Evolutionary conservation across 2,113 vertebrate genomes (phyloP).

Genomic region (Martes martes): DNA sequence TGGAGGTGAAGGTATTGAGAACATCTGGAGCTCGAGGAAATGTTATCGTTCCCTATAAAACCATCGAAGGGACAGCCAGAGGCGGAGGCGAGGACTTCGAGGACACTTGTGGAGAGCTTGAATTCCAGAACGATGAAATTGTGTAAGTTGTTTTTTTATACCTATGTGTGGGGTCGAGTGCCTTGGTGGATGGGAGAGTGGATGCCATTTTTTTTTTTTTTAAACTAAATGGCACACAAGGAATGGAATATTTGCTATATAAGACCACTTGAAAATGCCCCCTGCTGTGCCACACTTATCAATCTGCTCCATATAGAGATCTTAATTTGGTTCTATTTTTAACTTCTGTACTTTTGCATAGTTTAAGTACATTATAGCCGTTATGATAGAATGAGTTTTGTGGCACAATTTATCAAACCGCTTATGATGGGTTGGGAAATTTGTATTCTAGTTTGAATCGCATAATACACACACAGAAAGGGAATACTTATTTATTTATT

Average conservation of each 20-base stretch:
- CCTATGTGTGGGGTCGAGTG: not conserved
- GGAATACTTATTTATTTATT: not conserved
- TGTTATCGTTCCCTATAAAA: conserved; percentile 95
- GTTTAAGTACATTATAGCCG: not conserved
- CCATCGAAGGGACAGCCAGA: conserved; percentile 91
- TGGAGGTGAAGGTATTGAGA: conserved; percentile 95
- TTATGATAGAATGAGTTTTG: not conserved
- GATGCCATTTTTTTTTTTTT: not conserved
- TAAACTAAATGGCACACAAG: not conserved
- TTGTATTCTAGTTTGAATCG: not conserved
- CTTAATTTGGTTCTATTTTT: not conserved
- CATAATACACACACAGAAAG: not conserved
- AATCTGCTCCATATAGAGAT: not conserved
- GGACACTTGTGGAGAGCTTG: conserved; percentile 93
- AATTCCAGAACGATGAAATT: conserved; percentile 97
- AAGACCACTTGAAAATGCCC: not conserved
- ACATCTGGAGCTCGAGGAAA: conserved; percentile 93
- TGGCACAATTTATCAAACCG: not conserved
- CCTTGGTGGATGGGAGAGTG: not conserved
- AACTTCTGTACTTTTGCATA: not conserved
- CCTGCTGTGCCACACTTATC: not conserved
- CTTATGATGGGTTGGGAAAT: not conserved
- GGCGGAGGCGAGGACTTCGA: conserved; percentile 98
- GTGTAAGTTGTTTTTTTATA: conserved; percentile 87
- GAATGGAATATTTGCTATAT: not conserved